Evolutionary conservation across 1,140 invertebrate species (phyloP), one percentile per base, ranked within the genome.

Genomic region (Conus ventricosus): DNA sequence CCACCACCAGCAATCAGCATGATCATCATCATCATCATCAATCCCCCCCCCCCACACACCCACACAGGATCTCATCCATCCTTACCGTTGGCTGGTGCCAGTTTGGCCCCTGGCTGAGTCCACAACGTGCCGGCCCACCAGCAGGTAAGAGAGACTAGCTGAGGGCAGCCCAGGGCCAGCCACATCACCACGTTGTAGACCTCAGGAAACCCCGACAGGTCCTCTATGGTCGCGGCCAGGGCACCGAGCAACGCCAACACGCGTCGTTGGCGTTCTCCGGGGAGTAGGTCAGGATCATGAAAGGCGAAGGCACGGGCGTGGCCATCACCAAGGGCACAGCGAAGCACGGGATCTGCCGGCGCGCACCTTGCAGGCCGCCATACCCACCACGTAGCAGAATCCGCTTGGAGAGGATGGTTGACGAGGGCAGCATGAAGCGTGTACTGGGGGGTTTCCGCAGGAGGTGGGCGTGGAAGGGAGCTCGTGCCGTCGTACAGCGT

Each of bases 211-310:
- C 54, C 60, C 39, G 67, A 82, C 82, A 91, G 85, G 55, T 88
- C 82, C 17, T 85, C 76, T 17, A 88, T 84, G 17, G 53, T 80
- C 23, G 51, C 17, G 89, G 88, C 91, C 88, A 85, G 2, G 25
- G 89, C 84, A 90, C 89, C 84, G n/a, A 82, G 87, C 98, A 91
- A 11, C 57, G 27, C 27, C 89, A 90, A 82, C 11, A 55, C 76
- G 3, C 85, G 88, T 76, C 51, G 63, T 82, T 54, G 17, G 11
- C 20, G 25, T 91, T 89, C 10, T 88, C 86, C 4, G 83, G 23
- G 7, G 88, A 90, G 67, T 84, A 91, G 4, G 71, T 87, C 60
- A 89, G 82, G 67, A 89, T 87, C 2, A 91, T n/a, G 67, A 0
- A 94, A 67, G n/a, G 87, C 91, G 63, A 93, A 89, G n/a, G 91